A percentile compares a stretch with the other conserved stretches of the same genome.
phyloP scores from a whole-genome alignment of 2,797 vertebrate species.

The Simalia tracyae region DNA sequence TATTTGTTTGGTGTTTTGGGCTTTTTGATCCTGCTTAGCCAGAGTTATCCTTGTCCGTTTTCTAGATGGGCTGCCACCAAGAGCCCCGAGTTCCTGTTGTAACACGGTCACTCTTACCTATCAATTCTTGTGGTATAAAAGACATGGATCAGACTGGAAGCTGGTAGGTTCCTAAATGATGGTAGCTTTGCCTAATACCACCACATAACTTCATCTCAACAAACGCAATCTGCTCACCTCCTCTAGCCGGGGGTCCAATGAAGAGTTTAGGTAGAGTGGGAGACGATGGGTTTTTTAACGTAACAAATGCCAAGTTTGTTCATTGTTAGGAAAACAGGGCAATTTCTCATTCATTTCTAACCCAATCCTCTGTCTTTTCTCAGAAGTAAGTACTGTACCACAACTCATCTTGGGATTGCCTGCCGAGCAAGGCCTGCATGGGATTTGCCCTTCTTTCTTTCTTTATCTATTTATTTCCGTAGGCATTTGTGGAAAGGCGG shows the following conservation, averaged over 20 bases:
- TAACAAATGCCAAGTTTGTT: not conserved
- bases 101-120: constrained; percentile 62
- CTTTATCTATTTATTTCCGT: not conserved
- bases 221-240: not conserved
- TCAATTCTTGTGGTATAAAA: constrained; percentile 40
- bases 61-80: constrained; percentile 56
- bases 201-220: not conserved
- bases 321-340: constrained; percentile 40
- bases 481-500: not conserved
- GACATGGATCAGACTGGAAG: not conserved
- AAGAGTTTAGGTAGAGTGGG: constrained; percentile 33
- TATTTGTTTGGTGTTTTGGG: not conserved
- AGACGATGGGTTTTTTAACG: not conserved
- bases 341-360: constrained; percentile 51
- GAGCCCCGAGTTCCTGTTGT: constrained; percentile 55
- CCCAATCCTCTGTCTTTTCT: not conserved
- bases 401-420: not conserved
- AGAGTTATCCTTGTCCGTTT: constrained; percentile 65
- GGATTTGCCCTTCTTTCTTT: not conserved
- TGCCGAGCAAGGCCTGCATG: not conserved
- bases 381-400: not conserved
- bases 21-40: constrained; percentile 48
- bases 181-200: not conserved
- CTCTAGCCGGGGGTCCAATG: not conserved
- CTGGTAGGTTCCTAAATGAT: constrained; percentile 43